phyloP scores from a whole-genome alignment of 2,797 vertebrate species.

The Carduelis carduelis region DNA sequence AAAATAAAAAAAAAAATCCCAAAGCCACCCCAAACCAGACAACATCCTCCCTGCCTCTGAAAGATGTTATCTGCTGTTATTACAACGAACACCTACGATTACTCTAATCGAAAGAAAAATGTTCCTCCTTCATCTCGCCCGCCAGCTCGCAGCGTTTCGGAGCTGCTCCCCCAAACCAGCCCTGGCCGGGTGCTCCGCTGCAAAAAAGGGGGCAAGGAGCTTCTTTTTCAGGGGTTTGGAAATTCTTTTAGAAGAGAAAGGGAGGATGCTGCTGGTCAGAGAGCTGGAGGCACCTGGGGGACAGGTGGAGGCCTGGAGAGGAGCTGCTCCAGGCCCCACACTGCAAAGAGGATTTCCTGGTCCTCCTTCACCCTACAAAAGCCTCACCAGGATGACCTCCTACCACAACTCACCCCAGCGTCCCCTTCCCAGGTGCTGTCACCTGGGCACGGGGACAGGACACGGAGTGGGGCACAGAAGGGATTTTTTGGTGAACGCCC shows the following conservation, averaged over 20 bases:
- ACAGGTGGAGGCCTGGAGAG: neutral
- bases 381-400: fast-evolving
- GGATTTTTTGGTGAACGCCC: neutral
- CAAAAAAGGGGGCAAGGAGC: neutral
- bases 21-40: neutral
- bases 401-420: fast-evolving
- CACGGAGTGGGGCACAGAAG: fast-evolving
- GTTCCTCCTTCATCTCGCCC: slow-evolving; percentile 9
- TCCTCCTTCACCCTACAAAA: neutral
- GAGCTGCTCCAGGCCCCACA: neutral
- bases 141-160: fast-evolving
- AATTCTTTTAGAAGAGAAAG: neutral
- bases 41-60: neutral
- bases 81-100: slow-evolving; percentile 43
- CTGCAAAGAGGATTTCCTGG: fast-evolving
- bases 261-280: neutral
- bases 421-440: neutral
- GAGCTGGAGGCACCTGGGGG: neutral
- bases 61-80: slow-evolving; percentile 52
- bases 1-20: neutral
- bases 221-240: neutral
- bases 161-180: neutral
- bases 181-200: fast-evolving
- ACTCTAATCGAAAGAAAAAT: slow-evolving; percentile 32
- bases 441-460: fast-evolving